Percentiles rank a stretch among this genome's conserved stretches.
Conservation (phyloP, 2,113 vertebrate species). For the Podarcis cretensis region DNA sequence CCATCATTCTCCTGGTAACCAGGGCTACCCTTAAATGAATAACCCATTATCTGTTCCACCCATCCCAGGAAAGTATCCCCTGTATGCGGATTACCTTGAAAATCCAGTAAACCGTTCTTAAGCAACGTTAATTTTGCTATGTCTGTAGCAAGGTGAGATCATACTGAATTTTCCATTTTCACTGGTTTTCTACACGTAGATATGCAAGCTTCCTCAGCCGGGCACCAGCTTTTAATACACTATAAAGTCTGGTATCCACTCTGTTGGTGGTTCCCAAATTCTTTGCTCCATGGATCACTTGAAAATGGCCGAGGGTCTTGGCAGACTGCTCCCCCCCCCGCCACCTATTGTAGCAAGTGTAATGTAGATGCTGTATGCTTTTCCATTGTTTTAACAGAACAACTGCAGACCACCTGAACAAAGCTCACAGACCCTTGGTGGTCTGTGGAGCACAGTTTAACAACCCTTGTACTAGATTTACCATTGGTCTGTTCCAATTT, state of each 20-base stretch:
- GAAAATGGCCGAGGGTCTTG: too few relatives aligned
- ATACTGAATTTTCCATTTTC: not conserved
- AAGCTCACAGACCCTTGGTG: too few relatives aligned
- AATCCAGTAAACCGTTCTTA: not conserved
- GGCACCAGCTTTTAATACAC: not conserved
- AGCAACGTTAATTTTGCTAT: not conserved
- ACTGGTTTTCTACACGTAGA: not conserved
- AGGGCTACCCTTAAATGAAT: not conserved
- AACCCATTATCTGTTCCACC: not conserved
- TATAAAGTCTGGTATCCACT: not conserved
- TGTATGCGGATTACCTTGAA: not conserved
- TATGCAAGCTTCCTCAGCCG: not conserved
- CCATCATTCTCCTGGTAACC: not conserved
- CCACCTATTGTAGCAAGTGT: too few relatives aligned
- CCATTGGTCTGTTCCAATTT: not conserved
- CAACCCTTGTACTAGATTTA: not conserved
- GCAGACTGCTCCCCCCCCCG: too few relatives aligned
- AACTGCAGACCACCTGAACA: too few relatives aligned
- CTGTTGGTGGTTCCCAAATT: too few relatives aligned
- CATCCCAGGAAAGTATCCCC: not conserved
- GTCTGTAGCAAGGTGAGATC: not conserved
- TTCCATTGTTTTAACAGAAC: too few relatives aligned
- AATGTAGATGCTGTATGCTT: too few relatives aligned
- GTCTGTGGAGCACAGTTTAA: too few relatives aligned
- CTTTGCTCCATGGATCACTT: too few relatives aligned